A percentile compares a stretch with the other conserved stretches of the same genome.
Conservation (phyloP, 2,113 vertebrate genomes). For the Otus sunia region DNA sequence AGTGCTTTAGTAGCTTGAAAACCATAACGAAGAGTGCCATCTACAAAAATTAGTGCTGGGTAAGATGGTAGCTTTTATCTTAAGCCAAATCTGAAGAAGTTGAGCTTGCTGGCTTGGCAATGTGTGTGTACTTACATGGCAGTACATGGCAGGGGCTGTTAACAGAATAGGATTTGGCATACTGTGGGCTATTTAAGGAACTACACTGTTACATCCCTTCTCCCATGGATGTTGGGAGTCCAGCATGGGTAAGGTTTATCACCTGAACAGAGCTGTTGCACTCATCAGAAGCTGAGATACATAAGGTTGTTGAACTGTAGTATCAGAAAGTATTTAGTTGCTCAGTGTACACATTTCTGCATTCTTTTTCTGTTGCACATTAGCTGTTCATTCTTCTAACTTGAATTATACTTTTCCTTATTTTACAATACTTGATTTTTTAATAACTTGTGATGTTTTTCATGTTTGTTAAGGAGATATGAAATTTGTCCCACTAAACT, state of each 20-base stretch:
- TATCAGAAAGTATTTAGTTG: not conserved
- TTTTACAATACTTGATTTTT: not conserved
- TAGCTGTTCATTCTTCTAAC: not conserved
- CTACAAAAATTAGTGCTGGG: not conserved
- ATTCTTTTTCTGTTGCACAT: not conserved
- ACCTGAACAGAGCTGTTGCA: not conserved
- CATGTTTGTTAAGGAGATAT: not conserved
- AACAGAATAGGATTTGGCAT: not conserved
- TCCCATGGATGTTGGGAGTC: not conserved
- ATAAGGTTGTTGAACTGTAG: not conserved
- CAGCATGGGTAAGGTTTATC: not conserved
- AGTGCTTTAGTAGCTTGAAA: not conserved
- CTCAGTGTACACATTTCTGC: not conserved
- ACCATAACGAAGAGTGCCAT: not conserved
- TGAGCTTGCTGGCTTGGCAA: not conserved
- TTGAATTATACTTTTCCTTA: not conserved
- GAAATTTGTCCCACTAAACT: not conserved
- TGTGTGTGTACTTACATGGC: fast-evolving
- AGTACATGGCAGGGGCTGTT: not conserved
- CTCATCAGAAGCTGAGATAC: not conserved
- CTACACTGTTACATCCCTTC: not conserved
- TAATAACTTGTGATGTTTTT: not conserved
- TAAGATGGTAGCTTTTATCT: not conserved
- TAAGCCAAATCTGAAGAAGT: not conserved
- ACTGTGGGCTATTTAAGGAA: not conserved